Conservation (phyloP, 2,113 vertebrate species). For the Alligator mississippiensis region DNA sequence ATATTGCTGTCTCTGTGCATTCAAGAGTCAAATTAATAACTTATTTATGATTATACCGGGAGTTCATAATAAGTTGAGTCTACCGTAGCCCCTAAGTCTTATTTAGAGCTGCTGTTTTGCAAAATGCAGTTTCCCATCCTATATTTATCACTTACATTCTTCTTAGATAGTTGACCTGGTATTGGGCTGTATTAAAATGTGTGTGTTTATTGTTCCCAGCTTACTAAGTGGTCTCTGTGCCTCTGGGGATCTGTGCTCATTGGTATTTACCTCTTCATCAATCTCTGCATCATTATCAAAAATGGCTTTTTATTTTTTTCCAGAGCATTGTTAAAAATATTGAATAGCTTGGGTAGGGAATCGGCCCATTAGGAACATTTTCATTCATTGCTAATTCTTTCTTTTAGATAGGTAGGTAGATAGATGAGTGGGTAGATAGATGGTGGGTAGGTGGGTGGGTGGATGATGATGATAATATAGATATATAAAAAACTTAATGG, state of each 20-base stretch:
- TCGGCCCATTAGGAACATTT: neutral
- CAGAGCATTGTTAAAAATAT: neutral
- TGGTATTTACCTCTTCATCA: neutral
- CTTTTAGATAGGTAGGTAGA: too few species aligned
- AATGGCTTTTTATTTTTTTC: neutral
- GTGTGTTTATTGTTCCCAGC: neutral
- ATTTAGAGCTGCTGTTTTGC: accelerated
- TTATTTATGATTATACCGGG: neutral
- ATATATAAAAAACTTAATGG: too few species aligned
- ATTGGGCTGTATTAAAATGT: neutral
- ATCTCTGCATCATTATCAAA: neutral
- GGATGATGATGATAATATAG: too few species aligned
- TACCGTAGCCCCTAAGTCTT: neutral
- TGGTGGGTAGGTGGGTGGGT: too few species aligned
- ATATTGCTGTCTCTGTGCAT: neutral
- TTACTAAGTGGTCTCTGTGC: neutral
- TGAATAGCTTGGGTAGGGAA: neutral
- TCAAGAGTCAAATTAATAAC: neutral
- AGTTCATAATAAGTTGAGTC: neutral
- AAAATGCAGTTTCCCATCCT: neutral
- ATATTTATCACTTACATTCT: neutral
- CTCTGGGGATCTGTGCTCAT: neutral
- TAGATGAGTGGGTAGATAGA: too few species aligned
- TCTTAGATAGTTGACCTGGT: neutral
- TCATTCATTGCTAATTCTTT: neutral